These are phyloP conservation scores for Oeneis ivallda DNA, from an alignment of 2,888 invertebrate species.

Conservation along the genomic window DNA sequence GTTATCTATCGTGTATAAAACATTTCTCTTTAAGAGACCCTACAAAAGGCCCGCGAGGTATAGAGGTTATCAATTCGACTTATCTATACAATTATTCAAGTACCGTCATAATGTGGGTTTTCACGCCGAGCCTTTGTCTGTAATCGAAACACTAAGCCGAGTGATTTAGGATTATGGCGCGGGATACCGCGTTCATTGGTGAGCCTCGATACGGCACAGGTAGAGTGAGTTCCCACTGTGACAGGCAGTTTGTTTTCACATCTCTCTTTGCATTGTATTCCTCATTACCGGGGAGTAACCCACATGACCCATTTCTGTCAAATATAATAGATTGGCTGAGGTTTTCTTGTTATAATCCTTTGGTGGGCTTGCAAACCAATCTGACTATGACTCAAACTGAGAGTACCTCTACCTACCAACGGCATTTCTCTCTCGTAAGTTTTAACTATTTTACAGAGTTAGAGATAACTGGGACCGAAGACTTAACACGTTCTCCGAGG, in stretches of 20 bases:
- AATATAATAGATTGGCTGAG: no score
- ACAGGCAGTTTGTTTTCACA: constrained; percentile 18
- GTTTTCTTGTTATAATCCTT: no score
- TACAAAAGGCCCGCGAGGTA: constrained; percentile 17
- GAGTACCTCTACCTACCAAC: no score
- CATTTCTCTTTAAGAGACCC: background rate
- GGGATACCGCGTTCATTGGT: constrained; percentile 77
- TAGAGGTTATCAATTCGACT: constrained; percentile 68
- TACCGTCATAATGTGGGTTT: constrained; percentile 78
- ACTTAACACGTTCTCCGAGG: no score
- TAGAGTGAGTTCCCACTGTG: constrained; percentile 57
- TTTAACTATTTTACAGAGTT: no score
- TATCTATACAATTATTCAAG: constrained; percentile 80
- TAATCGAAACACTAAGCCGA: constrained; percentile 80
- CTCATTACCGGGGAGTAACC: no score
- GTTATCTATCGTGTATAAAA: background rate
- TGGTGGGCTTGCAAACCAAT: no score
- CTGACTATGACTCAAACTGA: no score
- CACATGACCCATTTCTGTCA: no score
- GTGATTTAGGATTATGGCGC: constrained; percentile 81
- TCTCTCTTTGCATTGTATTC: background rate
- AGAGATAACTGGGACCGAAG: no score
- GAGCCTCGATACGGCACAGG: constrained; percentile 69
- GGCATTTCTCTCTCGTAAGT: no score
- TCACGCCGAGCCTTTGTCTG: constrained; percentile 75